Percentiles rank a stretch among this genome's conserved stretches.
These are phyloP conservation scores for Mus caroli DNA, from an alignment of 2,797 vertebrate genomes.

Conservation along the genomic window DNA sequence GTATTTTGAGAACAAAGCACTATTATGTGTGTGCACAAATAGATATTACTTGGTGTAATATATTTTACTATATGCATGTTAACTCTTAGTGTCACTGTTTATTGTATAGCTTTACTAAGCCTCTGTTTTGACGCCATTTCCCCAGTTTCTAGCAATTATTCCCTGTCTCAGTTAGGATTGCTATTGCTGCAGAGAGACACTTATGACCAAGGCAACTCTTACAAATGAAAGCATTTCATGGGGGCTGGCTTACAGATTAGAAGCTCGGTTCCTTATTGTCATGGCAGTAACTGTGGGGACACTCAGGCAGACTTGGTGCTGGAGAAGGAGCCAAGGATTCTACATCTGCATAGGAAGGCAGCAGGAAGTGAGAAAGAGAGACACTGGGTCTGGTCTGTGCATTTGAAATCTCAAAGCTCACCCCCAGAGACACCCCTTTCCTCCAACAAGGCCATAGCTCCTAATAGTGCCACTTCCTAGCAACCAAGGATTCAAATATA, in stretches of 20 bases:
- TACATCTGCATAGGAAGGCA: neutral
- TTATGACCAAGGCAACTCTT: neutral
- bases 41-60: neutral
- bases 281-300: neutral
- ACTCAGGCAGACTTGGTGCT: neutral
- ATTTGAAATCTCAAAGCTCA: neutral
- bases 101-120: neutral
- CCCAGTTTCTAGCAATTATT: neutral
- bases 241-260: neutral
- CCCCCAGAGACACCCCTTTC: neutral
- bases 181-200: neutral
- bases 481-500: neutral
- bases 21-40: neutral
- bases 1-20: neutral
- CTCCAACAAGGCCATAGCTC: no score
- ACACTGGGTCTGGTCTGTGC: neutral
- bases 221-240: neutral
- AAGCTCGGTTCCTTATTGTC: neutral
- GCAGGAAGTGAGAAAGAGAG: neutral
- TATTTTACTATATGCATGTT: neutral
- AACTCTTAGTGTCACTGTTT: neutral
- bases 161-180: neutral
- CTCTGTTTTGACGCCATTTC: neutral
- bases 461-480: neutral
- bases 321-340: neutral